A percentile compares a stretch with the other conserved stretches of the same genome.
These are phyloP conservation scores for Quadroppia sp. DNA, from an alignment of 2,888 invertebrate genomes.

Conservation along the genomic window DNA sequence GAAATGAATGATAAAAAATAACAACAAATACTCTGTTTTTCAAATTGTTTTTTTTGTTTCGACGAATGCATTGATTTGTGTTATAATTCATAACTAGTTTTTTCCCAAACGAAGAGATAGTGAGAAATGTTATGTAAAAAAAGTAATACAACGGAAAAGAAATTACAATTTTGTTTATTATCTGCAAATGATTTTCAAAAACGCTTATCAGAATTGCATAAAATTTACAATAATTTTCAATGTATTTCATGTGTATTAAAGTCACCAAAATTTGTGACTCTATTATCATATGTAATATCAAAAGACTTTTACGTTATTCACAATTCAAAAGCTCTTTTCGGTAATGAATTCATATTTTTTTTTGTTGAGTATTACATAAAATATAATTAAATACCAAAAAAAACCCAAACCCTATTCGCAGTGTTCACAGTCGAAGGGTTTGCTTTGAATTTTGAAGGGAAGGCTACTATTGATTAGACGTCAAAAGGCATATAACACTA, in stretches of 20 bases:
- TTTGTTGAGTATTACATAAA: background rate
- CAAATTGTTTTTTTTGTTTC: background rate
- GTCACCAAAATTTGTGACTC: background rate
- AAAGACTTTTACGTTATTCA: no score
- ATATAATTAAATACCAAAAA: background rate
- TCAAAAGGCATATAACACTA: background rate
- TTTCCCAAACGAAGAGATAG: background rate
- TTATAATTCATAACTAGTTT: background rate
- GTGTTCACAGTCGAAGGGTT: background rate
- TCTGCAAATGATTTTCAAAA: background rate
- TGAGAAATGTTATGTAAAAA: background rate
- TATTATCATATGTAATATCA: background rate
- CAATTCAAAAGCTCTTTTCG: no score
- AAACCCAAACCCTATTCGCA: background rate
- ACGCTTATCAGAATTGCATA: background rate
- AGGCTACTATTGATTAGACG: background rate
- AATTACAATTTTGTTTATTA: background rate
- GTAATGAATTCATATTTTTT: no score
- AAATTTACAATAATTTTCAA: background rate
- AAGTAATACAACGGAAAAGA: background rate
- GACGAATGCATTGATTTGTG: conserved; percentile 15
- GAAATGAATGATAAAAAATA: background rate
- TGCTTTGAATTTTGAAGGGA: conserved; percentile 1
- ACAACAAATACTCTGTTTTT: background rate
- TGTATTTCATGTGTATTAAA: background rate